Conservation (phyloP, 2,113 vertebrate species). For the Pomatostomus ruficeps region DNA sequence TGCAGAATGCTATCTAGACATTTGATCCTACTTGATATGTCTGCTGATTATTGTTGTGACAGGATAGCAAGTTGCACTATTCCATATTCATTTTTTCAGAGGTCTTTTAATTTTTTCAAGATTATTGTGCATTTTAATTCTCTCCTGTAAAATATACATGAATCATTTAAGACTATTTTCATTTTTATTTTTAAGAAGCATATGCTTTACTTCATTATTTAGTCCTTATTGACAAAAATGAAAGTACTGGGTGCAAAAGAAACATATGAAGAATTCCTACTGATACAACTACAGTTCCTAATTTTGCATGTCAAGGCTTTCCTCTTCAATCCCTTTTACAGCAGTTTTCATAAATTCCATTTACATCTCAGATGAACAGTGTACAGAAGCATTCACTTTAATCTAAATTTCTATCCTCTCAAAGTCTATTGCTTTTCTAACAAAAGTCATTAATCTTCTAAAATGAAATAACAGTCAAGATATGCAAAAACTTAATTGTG, state of each 20-base stretch:
- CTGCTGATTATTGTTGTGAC: background rate
- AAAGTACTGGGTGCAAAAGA: background rate
- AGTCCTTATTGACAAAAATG: background rate
- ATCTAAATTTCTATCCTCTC: background rate
- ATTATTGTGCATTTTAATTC: background rate
- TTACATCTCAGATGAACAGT: background rate
- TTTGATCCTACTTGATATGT: background rate
- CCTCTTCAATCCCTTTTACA: background rate
- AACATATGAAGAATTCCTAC: background rate
- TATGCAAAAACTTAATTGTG: background rate
- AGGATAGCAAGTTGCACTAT: background rate
- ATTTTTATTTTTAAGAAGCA: background rate
- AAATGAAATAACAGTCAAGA: background rate
- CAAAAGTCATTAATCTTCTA: background rate
- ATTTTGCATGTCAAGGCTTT: background rate
- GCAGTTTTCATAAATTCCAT: background rate
- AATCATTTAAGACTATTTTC: background rate
- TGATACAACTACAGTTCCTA: background rate
- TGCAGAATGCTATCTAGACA: background rate
- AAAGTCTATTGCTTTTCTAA: background rate
- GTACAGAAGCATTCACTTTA: background rate
- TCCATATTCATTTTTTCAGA: background rate
- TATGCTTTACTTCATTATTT: background rate
- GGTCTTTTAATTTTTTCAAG: background rate
- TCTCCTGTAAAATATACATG: background rate